Percentiles rank a stretch among this genome's conserved stretches.
Conservation (phyloP, 2,113 vertebrate genomes). For the Archocentrus centrarchus region DNA sequence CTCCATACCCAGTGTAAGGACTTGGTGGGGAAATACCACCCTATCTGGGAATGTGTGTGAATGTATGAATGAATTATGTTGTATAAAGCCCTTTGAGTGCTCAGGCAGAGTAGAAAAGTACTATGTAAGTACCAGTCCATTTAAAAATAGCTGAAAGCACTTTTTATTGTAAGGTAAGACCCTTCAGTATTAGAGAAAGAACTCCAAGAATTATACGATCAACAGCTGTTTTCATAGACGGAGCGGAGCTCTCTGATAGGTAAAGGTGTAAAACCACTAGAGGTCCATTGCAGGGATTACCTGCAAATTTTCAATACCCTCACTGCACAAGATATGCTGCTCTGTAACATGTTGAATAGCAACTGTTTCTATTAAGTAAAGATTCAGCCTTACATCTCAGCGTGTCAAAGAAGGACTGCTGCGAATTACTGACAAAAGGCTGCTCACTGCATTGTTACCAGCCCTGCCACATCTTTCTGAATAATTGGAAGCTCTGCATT, state of each 20-base stretch:
- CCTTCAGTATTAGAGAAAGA: background rate
- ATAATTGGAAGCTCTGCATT: conserved; percentile 49
- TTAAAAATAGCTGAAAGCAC: background rate
- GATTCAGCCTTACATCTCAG: background rate
- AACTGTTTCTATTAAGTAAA: background rate
- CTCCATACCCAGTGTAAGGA: too few relatives aligned
- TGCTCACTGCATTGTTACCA: conserved; percentile 17
- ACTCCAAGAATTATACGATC: background rate
- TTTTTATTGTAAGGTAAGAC: too few relatives aligned
- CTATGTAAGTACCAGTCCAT: too few relatives aligned
- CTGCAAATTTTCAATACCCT: background rate
- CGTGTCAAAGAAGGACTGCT: background rate
- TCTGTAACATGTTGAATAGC: background rate
- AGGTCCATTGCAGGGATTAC: background rate
- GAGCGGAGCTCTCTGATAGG: background rate
- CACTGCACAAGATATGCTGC: background rate
- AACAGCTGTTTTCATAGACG: background rate
- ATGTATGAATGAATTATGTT: too few relatives aligned
- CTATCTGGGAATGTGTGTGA: too few relatives aligned
- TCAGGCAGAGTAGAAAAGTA: too few relatives aligned
- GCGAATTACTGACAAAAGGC: background rate
- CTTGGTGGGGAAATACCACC: too few relatives aligned
- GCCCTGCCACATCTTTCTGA: conserved; percentile 28
- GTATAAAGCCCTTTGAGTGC: too few relatives aligned
- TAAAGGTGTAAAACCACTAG: background rate